Percentiles rank a stretch among this genome's conserved stretches.
phyloP scores from a whole-genome alignment of 2,797 vertebrate genomes.

The Coregonus ussuriensis region DNA sequence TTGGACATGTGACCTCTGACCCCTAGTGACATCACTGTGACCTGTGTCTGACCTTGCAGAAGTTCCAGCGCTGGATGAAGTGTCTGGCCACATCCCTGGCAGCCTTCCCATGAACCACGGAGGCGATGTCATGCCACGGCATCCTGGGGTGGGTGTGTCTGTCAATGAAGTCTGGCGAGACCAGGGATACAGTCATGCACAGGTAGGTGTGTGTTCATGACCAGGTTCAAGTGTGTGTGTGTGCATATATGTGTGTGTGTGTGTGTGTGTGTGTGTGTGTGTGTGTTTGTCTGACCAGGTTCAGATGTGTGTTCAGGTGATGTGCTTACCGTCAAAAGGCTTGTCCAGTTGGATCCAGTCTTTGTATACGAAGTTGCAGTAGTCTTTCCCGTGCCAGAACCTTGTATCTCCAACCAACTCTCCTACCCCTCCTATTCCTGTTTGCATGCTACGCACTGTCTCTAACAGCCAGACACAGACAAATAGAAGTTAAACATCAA shows the following conservation, averaged over 20 bases:
- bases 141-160: slow-evolving; percentile 91
- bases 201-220: not conserved
- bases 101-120: slow-evolving; percentile 88
- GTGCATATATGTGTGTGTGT: too few species aligned
- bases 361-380: slow-evolving; percentile 97
- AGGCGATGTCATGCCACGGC: slow-evolving; percentile 97
- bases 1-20: not conserved
- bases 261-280: too few species aligned
- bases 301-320: too few species aligned
- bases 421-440: slow-evolving; percentile 80
- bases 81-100: slow-evolving; percentile 92
- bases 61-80: slow-evolving; percentile 99
- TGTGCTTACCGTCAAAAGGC: slow-evolving; percentile 88
- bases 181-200: not conserved
- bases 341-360: slow-evolving; percentile 98
- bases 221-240: too few species aligned
- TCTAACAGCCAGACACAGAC: slow-evolving; percentile 19
- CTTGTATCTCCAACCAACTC: slow-evolving; percentile 89
- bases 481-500: not conserved
- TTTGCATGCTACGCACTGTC: slow-evolving; percentile 72
- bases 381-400: slow-evolving; percentile 98
- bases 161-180: slow-evolving; percentile 89
- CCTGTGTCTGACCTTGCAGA: slow-evolving; percentile 85
- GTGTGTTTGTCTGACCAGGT: not conserved
- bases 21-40: not conserved